phyloP scores from a whole-genome alignment of 92 coral and sea anemone species.

The Montipora capitata region DNA sequence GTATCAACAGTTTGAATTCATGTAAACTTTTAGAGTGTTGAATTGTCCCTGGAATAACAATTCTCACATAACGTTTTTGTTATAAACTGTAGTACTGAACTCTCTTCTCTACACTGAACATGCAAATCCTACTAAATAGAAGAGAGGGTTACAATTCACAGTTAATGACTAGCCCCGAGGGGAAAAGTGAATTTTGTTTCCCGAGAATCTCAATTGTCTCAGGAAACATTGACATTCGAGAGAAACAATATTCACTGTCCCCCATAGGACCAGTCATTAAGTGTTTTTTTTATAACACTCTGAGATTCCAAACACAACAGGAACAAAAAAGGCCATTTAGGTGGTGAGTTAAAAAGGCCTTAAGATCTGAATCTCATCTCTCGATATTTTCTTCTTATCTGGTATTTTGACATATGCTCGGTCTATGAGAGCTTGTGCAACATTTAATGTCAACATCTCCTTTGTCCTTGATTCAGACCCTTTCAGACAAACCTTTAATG shows the following conservation, averaged over 20 bases:
- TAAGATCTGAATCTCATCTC: conserved; percentile 5
- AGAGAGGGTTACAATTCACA: too few relatives aligned
- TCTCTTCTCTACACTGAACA: too few relatives aligned
- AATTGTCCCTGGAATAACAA: not conserved
- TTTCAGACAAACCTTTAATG: not conserved
- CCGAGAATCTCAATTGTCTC: too few relatives aligned
- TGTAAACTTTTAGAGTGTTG: not conserved
- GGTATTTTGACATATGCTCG: not conserved
- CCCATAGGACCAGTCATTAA: not conserved
- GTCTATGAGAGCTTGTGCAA: conserved; percentile 13
- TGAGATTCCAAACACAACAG: not conserved
- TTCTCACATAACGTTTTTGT: not conserved
- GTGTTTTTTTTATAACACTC: not conserved
- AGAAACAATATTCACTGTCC: not conserved
- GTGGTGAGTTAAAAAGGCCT: conserved; percentile 28
- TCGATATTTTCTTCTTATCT: conserved; percentile 9
- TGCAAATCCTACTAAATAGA: too few relatives aligned
- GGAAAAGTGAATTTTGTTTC: too few relatives aligned
- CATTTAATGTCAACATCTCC: conserved; percentile 21
- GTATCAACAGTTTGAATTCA: not conserved
- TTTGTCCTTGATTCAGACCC: conserved; percentile 14
- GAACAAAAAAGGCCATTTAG: conserved; percentile 9
- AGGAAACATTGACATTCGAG: too few relatives aligned
- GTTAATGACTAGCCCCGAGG: too few relatives aligned
- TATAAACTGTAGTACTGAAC: not conserved